phyloP scores from a whole-genome alignment of 2,797 vertebrate species.

The Simalia tracyae region DNA sequence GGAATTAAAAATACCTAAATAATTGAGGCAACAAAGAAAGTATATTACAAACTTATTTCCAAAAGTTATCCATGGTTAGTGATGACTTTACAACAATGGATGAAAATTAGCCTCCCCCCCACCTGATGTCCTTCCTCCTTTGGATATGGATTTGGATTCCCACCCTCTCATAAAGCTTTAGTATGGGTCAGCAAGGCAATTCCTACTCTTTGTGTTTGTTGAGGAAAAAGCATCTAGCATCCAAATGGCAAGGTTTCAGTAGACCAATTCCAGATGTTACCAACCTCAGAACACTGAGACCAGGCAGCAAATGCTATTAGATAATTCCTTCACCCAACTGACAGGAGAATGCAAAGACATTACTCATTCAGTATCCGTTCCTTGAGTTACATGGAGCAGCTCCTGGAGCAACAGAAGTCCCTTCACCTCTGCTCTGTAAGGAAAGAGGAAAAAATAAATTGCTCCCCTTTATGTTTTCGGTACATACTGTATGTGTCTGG shows the following conservation, averaged over 20 bases:
- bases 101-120: not conserved
- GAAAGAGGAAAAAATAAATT: not conserved
- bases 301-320: not conserved
- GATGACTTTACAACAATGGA: not conserved
- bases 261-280: not conserved
- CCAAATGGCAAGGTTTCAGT: not conserved
- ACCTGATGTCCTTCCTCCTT: not conserved
- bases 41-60: not conserved
- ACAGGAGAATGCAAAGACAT: not conserved
- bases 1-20: not conserved
- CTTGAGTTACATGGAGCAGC: not conserved
- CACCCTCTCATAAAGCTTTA: not conserved
- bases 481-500: not conserved
- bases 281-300: not conserved
- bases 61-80: not conserved
- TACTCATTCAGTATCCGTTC: not conserved
- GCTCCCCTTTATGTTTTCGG: not conserved
- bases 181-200: not conserved
- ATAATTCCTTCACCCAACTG: not conserved
- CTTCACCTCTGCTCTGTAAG: not conserved
- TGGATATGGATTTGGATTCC: not conserved
- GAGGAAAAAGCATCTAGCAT: not conserved
- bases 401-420: not conserved
- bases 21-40: not conserved
- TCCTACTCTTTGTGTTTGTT: not conserved